Evolutionary conservation across 2,797 vertebrate genomes (phyloP).

Genomic region (Anisognathus igniventris): DNA sequence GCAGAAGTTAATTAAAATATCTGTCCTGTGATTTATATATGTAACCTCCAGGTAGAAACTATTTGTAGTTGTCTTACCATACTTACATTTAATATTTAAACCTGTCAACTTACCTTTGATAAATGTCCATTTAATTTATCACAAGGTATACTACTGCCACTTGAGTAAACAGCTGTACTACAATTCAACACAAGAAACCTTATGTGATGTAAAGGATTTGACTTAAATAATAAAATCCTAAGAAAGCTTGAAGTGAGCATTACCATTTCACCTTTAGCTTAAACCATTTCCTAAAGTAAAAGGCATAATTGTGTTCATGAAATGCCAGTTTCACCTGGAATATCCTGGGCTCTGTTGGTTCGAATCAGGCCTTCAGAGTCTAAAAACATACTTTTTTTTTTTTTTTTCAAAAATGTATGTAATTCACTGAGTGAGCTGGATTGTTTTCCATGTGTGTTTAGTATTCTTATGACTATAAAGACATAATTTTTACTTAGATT

Average conservation of each 20-base stretch:
- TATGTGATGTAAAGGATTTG: not conserved
- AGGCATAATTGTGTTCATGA: not conserved
- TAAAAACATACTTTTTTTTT: not conserved
- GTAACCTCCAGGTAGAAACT: slow-evolving; percentile 20
- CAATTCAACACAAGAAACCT: slow-evolving; percentile 12
- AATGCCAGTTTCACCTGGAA: not conserved
- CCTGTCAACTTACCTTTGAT: slow-evolving; percentile 15
- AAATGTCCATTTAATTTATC: slow-evolving; percentile 40
- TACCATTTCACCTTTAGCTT: not conserved
- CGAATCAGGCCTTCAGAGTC: not conserved
- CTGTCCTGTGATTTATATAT: not conserved
- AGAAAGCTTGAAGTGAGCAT: not conserved
- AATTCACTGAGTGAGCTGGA: not conserved
- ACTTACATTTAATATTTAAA: slow-evolving; percentile 11
- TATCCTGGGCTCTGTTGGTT: not conserved
- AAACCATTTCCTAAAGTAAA: not conserved
- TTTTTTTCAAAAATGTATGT: not conserved
- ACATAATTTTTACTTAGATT: not conserved
- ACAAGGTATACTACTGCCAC: not conserved
- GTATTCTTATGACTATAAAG: not conserved
- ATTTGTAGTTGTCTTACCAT: slow-evolving; percentile 41
- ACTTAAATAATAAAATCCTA: not conserved
- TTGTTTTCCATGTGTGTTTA: not conserved
- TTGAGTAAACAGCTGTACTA: slow-evolving; percentile 20
- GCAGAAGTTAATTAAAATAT: slow-evolving; percentile 43